Conservation (phyloP, 2,888 invertebrate genomes). For the Rhamphomyia laevipes region DNA sequence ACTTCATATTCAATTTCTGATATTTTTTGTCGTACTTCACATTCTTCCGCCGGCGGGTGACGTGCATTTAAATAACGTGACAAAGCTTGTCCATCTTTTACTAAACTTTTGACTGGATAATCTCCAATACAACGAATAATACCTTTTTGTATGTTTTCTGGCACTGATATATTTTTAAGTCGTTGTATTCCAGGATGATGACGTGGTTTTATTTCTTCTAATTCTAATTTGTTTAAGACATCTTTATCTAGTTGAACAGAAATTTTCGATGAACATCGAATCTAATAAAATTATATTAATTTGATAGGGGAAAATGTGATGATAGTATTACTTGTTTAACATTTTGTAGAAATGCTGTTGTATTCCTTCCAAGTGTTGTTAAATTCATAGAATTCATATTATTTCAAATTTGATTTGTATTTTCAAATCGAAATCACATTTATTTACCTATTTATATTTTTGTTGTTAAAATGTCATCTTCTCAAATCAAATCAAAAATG, state of each 20-base stretch:
- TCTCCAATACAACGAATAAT: conserved; percentile 46
- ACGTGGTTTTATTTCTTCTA: conserved; percentile 43
- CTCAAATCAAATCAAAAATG: too few species aligned
- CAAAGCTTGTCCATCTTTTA: conserved; percentile 44
- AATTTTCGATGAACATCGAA: conserved; percentile 26
- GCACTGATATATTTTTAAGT: conserved; percentile 43
- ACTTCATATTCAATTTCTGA: conserved; percentile 25
- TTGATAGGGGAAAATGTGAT: too few species aligned
- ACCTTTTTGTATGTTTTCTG: conserved; percentile 47
- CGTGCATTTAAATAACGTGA: conserved; percentile 49
- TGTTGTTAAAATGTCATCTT: too few species aligned
- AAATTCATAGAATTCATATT: too few species aligned
- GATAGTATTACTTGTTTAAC: too few species aligned
- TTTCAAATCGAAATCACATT: too few species aligned
- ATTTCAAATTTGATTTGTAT: too few species aligned
- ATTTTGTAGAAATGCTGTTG: too few species aligned
- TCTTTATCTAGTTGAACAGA: conserved; percentile 24
- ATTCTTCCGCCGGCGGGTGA: conserved; percentile 51
- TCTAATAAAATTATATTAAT: neutral
- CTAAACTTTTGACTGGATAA: conserved; percentile 43
- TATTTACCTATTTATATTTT: too few species aligned
- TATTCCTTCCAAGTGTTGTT: too few species aligned
- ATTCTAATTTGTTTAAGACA: conserved; percentile 23
- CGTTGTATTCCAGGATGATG: conserved; percentile 61
- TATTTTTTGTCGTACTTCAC: conserved; percentile 22